Base-by-base conservation (phyloP, 2,888 invertebrate genomes). In the Hermodice carunculata region DNA sequence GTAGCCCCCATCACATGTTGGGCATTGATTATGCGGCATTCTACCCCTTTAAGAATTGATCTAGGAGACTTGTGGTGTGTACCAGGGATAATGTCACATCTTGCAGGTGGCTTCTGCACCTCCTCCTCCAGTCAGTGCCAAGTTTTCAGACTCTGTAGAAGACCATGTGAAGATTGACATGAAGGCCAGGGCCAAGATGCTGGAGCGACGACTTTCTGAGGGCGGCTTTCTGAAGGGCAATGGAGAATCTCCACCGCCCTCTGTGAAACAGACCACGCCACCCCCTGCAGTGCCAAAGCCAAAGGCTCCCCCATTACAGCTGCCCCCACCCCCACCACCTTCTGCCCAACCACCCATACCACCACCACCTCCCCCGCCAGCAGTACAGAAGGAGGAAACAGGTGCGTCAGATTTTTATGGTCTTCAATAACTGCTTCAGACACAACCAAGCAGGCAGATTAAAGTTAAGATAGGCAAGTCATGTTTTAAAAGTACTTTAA, bases 341-440 rank as follows among this genome's bases (percentile, higher is more conserved):
- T 31, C 51, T 19, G 6, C 31, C 11, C 51, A 62, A 24, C 60
- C 64, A 26, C 29, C 74, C 62, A 34, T 75, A 63, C 40, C 64
- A 66, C 31, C 69, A n/a, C n/a, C n/a, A n/a, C n/a, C n/a, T 74
- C 8, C 71, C 74, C 14, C 37, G 17, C n/a, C n/a, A n/a, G 37
- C 22, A 22, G 26, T 57, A 17, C 57, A 19, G 24, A 24, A 19
- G 26, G 24, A 44, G 24, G 44, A 42, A 8, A 24, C n/a, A 24
- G 44, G 22, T 17, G 44, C 22, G 26, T 6, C 22, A 17, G 57
- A 57, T n/a, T n/a, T n/a, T n/a, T n/a, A n/a, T n/a, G n/a, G n/a
- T n/a, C n/a, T n/a, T n/a, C n/a, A n/a, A n/a, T n/a, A n/a, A n/a
- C n/a, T n/a, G n/a, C n/a, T n/a, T n/a, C n/a, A n/a, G n/a, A n/a